A percentile compares a stretch with the other conserved stretches of the same genome.
These are phyloP conservation scores for Drosophila oshimai DNA, from an alignment of 1,140 invertebrate genomes.

Conservation along the genomic window DNA sequence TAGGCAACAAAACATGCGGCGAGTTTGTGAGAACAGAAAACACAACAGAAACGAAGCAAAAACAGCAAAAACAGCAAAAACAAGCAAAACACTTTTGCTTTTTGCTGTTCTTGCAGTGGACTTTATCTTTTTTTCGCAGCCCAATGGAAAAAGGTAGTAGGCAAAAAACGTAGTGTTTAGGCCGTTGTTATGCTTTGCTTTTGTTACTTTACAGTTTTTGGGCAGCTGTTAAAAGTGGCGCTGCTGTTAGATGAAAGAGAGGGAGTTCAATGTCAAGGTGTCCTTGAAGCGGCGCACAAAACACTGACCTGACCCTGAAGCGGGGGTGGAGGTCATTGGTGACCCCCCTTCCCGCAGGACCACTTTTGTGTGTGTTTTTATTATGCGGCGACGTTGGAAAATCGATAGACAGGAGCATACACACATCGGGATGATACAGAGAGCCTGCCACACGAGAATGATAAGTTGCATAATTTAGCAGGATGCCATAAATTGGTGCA, in stretches of 20 bases:
- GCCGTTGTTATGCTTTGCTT: not conserved
- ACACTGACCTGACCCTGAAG: constrained; percentile 56
- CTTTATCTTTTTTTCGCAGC: constrained; percentile 19
- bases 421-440: constrained; percentile 23
- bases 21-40: constrained; percentile 50
- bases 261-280: constrained; percentile 51
- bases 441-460: constrained; percentile 38
- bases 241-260: not conserved
- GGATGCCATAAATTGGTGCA: constrained; percentile 68
- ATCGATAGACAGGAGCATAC: constrained; percentile 55
- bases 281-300: constrained; percentile 56
- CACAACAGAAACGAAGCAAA: constrained; percentile 26
- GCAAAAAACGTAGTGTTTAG: constrained; percentile 26
- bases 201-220: constrained; percentile 25
- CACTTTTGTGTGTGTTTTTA: constrained; percentile 15
- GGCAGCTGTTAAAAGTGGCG: constrained; percentile 40
- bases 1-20: constrained; percentile 79
- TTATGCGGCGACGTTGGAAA: constrained; percentile 37
- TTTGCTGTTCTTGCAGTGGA: constrained; percentile 14
- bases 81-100: constrained; percentile 14
- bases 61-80: constrained; percentile 8
- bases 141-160: constrained; percentile 51
- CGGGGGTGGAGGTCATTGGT: not conserved
- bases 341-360: not conserved
- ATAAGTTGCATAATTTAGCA: constrained; percentile 78